A percentile compares a stretch with the other conserved stretches of the same genome.
phyloP scores from a whole-genome alignment of 2,113 vertebrate genomes.

The Tachycineta bicolor region DNA sequence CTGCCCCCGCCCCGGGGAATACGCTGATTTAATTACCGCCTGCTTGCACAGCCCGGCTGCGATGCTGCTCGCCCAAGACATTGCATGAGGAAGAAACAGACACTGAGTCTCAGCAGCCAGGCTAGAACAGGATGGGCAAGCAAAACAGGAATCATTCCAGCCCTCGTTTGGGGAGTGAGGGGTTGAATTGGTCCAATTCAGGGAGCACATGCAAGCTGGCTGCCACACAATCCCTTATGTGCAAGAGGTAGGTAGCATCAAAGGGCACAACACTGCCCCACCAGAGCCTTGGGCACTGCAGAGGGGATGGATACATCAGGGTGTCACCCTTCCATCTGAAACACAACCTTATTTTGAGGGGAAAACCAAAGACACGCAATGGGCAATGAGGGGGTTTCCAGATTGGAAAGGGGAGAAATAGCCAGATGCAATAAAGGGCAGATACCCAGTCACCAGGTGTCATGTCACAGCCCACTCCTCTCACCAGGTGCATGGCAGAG shows the following conservation, averaged over 20 bases:
- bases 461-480: neutral
- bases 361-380: neutral
- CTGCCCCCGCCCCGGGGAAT: neutral
- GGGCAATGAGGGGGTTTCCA: neutral
- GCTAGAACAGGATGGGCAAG: neutral
- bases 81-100: neutral
- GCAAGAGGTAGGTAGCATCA: neutral
- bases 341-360: neutral
- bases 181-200: neutral
- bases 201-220: fast-evolving
- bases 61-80: neutral
- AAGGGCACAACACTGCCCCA: neutral
- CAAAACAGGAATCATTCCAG: neutral
- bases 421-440: neutral
- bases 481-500: neutral
- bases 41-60: neutral
- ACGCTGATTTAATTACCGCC: conserved; percentile 51
- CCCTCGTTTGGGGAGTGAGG: neutral
- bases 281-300: neutral
- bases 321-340: neutral
- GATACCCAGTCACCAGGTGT: neutral
- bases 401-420: neutral
- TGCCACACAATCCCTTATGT: neutral
- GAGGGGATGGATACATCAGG: neutral
- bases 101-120: neutral